Percentiles rank a stretch among this genome's conserved stretches.
Conservation (phyloP, 1,140 invertebrate species). For the Whitmania pigra region DNA sequence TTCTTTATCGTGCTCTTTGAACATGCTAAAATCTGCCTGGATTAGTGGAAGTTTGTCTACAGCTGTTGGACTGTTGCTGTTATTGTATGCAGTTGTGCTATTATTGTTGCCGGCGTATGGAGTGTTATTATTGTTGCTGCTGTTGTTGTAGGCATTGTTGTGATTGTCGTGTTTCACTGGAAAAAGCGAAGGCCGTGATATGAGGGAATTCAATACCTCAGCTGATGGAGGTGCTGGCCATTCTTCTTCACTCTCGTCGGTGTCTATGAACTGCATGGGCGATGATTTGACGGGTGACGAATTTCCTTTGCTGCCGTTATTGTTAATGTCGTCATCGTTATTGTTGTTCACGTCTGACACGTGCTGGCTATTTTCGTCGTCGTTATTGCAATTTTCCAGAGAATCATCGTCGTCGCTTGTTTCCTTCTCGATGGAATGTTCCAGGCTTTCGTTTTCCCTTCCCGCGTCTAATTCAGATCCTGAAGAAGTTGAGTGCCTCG, state of each 20-base stretch:
- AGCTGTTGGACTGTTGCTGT: background rate
- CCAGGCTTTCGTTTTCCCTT: no score
- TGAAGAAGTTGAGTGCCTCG: no score
- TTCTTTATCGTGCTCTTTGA: background rate
- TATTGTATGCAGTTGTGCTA: background rate
- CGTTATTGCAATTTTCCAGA: background rate
- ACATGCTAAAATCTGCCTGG: background rate
- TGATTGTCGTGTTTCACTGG: background rate
- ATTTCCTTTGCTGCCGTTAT: background rate
- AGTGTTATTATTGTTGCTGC: background rate
- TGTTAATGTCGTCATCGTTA: background rate
- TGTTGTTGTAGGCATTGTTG: constrained; percentile 4
- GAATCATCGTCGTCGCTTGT: background rate
- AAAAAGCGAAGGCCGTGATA: no score
- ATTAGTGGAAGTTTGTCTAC: background rate
- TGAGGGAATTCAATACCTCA: no score
- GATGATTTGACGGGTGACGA: no score
- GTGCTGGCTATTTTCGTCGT: background rate
- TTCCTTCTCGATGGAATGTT: no score
- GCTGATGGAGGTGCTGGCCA: no score
- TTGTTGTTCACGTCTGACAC: background rate
- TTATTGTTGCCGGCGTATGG: background rate
- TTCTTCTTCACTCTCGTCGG: no score
- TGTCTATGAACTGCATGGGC: no score
- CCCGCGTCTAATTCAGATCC: no score